Percentiles rank a stretch among this genome's conserved stretches.
phyloP scores from a whole-genome alignment of 2,888 invertebrate genomes.

The Lycia hirtaria region DNA sequence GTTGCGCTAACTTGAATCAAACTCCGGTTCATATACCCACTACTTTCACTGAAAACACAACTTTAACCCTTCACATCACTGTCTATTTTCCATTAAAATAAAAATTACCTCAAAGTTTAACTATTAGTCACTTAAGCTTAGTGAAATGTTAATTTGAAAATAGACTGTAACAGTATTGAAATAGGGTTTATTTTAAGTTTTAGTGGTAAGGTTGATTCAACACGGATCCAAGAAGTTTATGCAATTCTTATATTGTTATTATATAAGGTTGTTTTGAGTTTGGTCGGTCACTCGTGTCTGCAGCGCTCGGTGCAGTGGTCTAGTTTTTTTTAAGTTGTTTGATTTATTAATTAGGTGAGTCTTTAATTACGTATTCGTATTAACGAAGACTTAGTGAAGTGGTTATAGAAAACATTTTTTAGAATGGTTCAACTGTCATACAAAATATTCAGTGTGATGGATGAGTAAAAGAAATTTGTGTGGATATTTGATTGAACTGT shows the following conservation, averaged over 20 bases:
- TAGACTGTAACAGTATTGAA: not conserved
- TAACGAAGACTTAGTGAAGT: not conserved
- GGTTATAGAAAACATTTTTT: not conserved
- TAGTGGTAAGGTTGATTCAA: slow-evolving; percentile 53
- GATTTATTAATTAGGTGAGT: slow-evolving; percentile 57
- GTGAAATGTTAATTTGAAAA: slow-evolving; percentile 37
- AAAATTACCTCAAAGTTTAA: slow-evolving; percentile 38
- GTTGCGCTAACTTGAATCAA: slow-evolving; percentile 78
- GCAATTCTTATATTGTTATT: slow-evolving; percentile 83
- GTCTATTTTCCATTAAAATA: slow-evolving; percentile 41
- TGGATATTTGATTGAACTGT: no score
- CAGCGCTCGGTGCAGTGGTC: slow-evolving; percentile 71
- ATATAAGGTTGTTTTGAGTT: slow-evolving; percentile 77
- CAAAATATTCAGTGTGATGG: no score
- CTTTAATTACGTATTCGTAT: slow-evolving; percentile 18
- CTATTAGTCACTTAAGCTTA: slow-evolving; percentile 40
- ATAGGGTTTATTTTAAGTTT: slow-evolving; percentile 44
- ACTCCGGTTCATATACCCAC: slow-evolving; percentile 49
- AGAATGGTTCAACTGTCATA: no score
- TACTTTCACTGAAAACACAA: slow-evolving; percentile 42
- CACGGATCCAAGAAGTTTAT: slow-evolving; percentile 73
- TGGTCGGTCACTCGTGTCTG: slow-evolving; percentile 67
- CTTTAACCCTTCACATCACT: slow-evolving; percentile 38
- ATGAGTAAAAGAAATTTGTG: no score
- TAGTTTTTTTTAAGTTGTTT: slow-evolving; percentile 49